Evolutionary conservation across 2,113 vertebrate genomes (phyloP).

Genomic region (Sinocyclocheilus anshuiensis): DNA sequence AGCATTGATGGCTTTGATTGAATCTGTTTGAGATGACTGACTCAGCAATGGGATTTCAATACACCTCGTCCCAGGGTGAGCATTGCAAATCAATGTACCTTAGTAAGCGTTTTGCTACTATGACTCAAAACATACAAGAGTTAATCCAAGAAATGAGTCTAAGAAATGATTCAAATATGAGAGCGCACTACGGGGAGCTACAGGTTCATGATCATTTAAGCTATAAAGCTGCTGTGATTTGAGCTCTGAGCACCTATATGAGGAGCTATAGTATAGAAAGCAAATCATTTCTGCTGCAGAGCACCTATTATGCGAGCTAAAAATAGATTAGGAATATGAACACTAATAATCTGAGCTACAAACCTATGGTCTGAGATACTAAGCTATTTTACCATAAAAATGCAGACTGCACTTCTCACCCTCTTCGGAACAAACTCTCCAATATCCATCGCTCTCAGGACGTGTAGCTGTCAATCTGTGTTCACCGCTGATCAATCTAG

Average conservation of each 20-base stretch:
- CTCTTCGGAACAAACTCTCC: background rate
- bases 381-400: background rate
- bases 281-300: background rate
- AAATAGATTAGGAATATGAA: background rate
- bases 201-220: background rate
- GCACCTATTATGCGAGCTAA: constrained; percentile 1
- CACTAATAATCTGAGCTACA: constrained; percentile 5
- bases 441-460: background rate
- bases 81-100: constrained; percentile 43
- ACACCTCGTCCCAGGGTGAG: constrained; percentile 29
- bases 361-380: background rate
- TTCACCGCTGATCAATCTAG: constrained; percentile 54
- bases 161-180: background rate
- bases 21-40: constrained; percentile 53
- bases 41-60: constrained; percentile 50
- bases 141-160: constrained; percentile 3
- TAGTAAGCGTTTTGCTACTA: constrained; percentile 52
- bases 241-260: background rate
- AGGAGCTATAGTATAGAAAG: background rate
- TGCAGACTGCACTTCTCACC: background rate
- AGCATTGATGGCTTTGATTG: constrained; percentile 51
- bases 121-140: constrained; percentile 21
- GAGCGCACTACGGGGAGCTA: background rate
- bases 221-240: constrained; percentile 9
- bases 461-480: constrained; percentile 40